Base-by-base conservation (phyloP, 1,140 invertebrate species). In the Kradibia gibbosae region DNA sequence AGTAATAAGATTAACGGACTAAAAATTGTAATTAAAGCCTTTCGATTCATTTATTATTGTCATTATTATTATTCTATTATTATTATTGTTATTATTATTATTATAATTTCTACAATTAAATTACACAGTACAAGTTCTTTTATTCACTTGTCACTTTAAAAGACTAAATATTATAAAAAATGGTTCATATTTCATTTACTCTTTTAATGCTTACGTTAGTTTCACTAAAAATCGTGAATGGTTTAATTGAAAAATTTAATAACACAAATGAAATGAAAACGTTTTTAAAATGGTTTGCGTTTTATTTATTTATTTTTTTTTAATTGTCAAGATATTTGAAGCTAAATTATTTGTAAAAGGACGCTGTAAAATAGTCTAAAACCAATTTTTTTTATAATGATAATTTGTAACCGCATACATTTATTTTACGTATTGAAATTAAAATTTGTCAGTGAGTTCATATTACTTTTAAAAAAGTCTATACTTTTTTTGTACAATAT, bases 311-410 rank as follows among this genome's bases (percentile, higher is more conserved):
- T 48, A 25, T 57, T 53, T 28, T 3, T 34, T 67, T 72, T 50
- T 31, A 42, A 3, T 79, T 53, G 22, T 79, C 15, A 28, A 73
- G 65, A 11, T 60, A 80, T 31, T 74, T 60, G 55, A 80, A 36
- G 71, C 71, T 60, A 31, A 60, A 80, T 74, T 25, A 39, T 80
- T 74, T 74, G 11, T 62, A 36, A 36, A 73, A 31, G 55, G 71
- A 74, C 53, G 31, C 5, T 17, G 10, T 80, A 67, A 74, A 80
- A 80, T 67, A 20, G 45, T 74, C 39, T 80, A 28, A 3, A 80
- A 74, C 57, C 50, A 80, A 74, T 67, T 80, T 73, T 73, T 2
- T 67, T 60, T 7, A 53, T 17, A 17, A 3, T 53, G 22, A 53
- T 53, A 53, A 13, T 62, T 57, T 57, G 15, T 11, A 31, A 28